These are phyloP conservation scores for Crossoptilon crossoptilon DNA, from an alignment of 2,797 vertebrate species.

Conservation along the genomic window DNA sequence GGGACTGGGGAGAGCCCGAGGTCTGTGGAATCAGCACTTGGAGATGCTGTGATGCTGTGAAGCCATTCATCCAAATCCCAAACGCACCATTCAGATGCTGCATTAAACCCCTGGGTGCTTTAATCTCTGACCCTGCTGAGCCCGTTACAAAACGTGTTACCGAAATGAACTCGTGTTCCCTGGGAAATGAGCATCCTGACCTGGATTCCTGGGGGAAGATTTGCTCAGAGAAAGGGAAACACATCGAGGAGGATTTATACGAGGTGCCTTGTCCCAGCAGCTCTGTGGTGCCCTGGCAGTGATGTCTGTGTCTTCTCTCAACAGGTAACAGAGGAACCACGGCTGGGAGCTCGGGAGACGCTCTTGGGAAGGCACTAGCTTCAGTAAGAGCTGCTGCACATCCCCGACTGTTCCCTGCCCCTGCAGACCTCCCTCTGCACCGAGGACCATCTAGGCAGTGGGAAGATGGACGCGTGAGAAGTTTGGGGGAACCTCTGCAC, in stretches of 20 bases:
- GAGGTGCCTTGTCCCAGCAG: neutral
- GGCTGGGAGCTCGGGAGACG: conserved; percentile 95
- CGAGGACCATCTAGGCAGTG: neutral
- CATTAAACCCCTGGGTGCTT: rapidly evolving
- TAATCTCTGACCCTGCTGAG: neutral
- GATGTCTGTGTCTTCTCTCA: neutral
- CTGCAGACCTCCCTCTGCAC: neutral
- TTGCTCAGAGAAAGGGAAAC: neutral
- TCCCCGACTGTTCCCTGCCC: rapidly evolving
- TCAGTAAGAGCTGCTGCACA: conserved; percentile 85
- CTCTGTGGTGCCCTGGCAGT: neutral
- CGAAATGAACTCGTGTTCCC: neutral
- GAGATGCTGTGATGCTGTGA: neutral
- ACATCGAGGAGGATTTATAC: neutral
- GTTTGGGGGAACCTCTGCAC: neutral
- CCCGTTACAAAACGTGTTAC: conserved; percentile 10
- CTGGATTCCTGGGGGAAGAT: neutral
- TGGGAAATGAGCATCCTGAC: neutral
- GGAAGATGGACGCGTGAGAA: neutral
- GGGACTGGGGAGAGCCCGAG: neutral
- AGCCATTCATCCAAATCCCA: neutral
- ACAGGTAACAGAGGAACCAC: conserved; percentile 91
- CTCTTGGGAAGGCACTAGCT: conserved; percentile 97
- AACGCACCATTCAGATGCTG: neutral
- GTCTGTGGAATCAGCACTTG: neutral